Conservation (phyloP, 2,888 invertebrate genomes). For the Philereme transversata region DNA sequence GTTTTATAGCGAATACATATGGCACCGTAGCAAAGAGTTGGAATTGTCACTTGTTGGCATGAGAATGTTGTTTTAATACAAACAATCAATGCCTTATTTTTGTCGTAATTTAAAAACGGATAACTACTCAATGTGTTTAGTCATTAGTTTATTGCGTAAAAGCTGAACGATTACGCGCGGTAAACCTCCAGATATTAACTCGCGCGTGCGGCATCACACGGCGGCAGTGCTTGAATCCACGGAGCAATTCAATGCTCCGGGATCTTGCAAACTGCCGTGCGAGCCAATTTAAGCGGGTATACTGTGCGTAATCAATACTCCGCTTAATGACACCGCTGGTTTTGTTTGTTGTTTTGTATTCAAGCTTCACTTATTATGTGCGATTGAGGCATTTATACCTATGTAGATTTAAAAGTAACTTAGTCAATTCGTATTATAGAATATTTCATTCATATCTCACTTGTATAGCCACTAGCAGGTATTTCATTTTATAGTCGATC, state of each 20-base stretch:
- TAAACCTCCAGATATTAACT: too few relatives aligned
- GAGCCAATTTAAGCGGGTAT: too few relatives aligned
- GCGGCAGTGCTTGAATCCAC: too few relatives aligned
- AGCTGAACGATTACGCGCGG: too few relatives aligned
- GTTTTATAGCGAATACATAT: slow-evolving; percentile 14
- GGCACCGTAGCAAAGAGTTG: neutral
- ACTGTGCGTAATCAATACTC: too few relatives aligned
- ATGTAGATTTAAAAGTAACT: slow-evolving; percentile 38
- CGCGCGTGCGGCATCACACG: too few relatives aligned
- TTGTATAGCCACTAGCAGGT: neutral
- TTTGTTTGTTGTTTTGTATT: slow-evolving; percentile 5
- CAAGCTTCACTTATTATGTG: neutral
- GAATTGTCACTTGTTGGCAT: neutral
- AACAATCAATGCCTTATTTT: neutral
- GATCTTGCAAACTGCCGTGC: too few relatives aligned
- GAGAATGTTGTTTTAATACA: neutral
- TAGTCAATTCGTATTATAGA: slow-evolving; percentile 57
- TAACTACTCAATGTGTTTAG: neutral
- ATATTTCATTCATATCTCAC: neutral
- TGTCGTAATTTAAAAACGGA: neutral
- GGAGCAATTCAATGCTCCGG: too few relatives aligned
- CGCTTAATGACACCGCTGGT: neutral
- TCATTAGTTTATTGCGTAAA: neutral
- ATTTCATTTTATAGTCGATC: slow-evolving; percentile 5
- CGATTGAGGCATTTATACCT: slow-evolving; percentile 6